Evolutionary conservation across 2,888 invertebrate species (phyloP).

Genomic region (Cheilosia grossa): DNA sequence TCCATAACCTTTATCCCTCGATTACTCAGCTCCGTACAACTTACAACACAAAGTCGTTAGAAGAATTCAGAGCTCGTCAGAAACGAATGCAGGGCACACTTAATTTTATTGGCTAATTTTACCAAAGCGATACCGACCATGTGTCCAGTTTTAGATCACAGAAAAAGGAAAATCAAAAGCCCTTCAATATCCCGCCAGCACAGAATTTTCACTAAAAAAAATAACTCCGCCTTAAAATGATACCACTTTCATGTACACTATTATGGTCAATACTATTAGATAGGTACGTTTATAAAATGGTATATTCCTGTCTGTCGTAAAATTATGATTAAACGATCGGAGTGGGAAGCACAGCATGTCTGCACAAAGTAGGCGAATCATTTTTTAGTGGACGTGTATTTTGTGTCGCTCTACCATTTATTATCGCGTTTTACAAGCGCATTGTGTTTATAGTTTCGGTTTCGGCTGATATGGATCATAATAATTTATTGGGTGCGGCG

Average conservation of each 20-base stretch:
- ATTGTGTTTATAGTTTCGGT: constrained; percentile 21
- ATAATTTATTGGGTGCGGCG: constrained; percentile 33
- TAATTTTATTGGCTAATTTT: constrained; percentile 35
- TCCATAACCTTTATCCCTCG: neutral
- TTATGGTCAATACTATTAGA: neutral
- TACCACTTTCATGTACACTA: neutral
- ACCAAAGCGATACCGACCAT: constrained; percentile 38
- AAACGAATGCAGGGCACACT: constrained; percentile 56
- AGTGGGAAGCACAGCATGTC: neutral
- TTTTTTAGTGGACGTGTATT: neutral
- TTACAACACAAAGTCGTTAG: constrained; percentile 21
- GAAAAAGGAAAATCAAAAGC: constrained; percentile 5
- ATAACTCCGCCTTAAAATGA: neutral
- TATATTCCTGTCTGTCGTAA: neutral
- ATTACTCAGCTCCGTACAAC: neutral
- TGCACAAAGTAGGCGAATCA: neutral
- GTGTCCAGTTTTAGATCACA: constrained; percentile 11
- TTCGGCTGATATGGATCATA: constrained; percentile 32
- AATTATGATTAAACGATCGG: neutral
- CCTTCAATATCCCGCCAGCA: neutral
- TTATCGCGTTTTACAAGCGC: constrained; percentile 29
- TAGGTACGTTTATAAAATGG: too few relatives aligned
- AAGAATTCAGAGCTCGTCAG: constrained; percentile 70
- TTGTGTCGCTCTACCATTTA: neutral
- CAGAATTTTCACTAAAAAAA: neutral